Base-by-base conservation (phyloP, 1,140 invertebrate species). In the Magallana angulata region DNA sequence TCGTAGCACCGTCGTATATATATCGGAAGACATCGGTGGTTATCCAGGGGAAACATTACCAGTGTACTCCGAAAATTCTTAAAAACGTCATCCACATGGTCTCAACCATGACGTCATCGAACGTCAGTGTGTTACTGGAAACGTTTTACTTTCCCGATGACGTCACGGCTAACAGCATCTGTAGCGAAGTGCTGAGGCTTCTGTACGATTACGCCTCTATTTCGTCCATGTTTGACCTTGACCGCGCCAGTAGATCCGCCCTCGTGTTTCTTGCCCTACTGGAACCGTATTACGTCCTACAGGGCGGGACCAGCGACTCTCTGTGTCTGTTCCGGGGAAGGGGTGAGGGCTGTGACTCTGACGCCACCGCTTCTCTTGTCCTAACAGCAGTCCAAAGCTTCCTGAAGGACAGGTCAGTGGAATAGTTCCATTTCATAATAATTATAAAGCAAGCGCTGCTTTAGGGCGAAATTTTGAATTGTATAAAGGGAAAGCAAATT, bases 91-190 rank as follows among this genome's bases (percentile, higher is more conserved):
- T 76, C 18, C 68, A 76, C 12, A 76, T 76, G 68, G 7, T 76
- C 68, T 76, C 68, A 36, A 30, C 68, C 5, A 76, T 36, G 68
- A 76, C 68, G 4, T 76, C 68, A 76, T 76, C 68, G 11, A 76
- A 76, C 24, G 24, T 30, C 11, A 76, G 68, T 12, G 36, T 7
- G 24, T 76, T 76, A 30, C 68, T 76, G 68, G 68, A 76, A 12
- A 76, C 68, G 36, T 76, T 76, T 9, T 76, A 76, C 24, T 76
- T 76, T 30, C 68, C 68, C 36, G 24, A 76, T 36, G 68, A 76
- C 24, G 68, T 76, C 18, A 36, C 68, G 7, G 18, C 68, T 12
- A 76, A 76, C 36, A 76, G 68, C 36, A 76, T 76, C 0, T 76
- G 68, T 24, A 30, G 9, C 7, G 24, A 76, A 76, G 68, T 76